Evolutionary conservation across 2,113 vertebrate genomes (phyloP), one percentile per base, ranked within the genome.

Genomic region (Morone chrysops): DNA sequence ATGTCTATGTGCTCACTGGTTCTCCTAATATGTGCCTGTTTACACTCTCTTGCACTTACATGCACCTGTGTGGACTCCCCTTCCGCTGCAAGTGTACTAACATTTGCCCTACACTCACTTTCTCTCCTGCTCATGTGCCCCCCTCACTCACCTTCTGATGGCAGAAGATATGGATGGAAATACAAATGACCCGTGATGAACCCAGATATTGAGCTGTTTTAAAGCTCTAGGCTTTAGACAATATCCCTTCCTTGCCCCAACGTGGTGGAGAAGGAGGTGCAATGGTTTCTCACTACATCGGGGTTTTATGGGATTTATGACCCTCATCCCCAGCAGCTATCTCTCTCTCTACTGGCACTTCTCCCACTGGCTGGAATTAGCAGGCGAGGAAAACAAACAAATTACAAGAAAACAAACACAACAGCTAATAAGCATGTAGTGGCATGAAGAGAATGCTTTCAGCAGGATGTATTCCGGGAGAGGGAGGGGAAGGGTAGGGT

Each of bases 111-210:
- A 80, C 89, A 80, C 54, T 90, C 87, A 90, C 92, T 89, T 90
- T 72, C 75, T 69, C 69, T 66, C 72, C 81, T 76, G 57, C 73
- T 60, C 81, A 81, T 82, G 78, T 83, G 82, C 78, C 83, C 87
- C 87, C 72, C 75, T 59, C 68, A 68, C 86, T 90, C 87, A 80
- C 87, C 89, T 82, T 78, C 70, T 57, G 84, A 93, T 94, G 87
- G 71, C 81, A 86, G 89, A 90, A 94, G 94, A 94, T 95, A 93
- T 94, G 87, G 93, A 95, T 95, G 93, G 92, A 93, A 94, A 92
- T 94, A 93, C 89, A 91, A 92, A 93, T 78, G 90, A 94, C 92
- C 93, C 78, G 79, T 69, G 79, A 86, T 92, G 90, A 92, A 92
- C 92, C 90, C 82, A 88, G 89, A 89, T 95, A 94, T 93, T 87